Percentiles rank a stretch among this genome's conserved stretches.
phyloP scores from a whole-genome alignment of 2,797 vertebrate genomes.

The Xerus rutilus region DNA sequence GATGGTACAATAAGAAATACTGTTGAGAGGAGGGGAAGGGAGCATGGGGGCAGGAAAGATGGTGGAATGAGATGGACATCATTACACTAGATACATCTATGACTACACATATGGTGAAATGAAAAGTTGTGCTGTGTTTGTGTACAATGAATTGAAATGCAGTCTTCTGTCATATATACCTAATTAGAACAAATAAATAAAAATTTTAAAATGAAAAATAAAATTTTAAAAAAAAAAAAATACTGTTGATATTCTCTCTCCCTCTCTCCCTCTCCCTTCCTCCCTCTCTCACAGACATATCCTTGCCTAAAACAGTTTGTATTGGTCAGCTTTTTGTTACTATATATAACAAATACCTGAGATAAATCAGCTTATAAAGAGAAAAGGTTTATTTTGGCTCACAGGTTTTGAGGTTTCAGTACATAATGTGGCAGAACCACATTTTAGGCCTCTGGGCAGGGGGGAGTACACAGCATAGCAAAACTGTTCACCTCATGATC shows the following conservation, averaged over 20 bases:
- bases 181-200: no score
- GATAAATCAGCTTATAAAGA: background rate
- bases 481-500: background rate
- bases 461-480: background rate
- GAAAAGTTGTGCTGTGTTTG: no score
- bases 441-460: background rate
- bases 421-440: background rate
- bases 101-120: no score
- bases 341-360: background rate
- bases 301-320: background rate
- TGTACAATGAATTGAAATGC: no score
- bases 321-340: background rate
- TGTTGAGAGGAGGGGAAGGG: no score
- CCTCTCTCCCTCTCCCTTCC: background rate
- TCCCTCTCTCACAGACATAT: rapidly evolving
- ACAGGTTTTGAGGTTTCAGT: background rate
- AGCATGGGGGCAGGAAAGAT: no score
- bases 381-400: background rate
- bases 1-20: background rate
- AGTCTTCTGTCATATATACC: no score
- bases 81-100: no score
- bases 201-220: no score
- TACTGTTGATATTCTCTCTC: background rate
- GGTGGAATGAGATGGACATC: no score
- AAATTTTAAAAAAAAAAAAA: no score